Conservation (phyloP, 2,888 invertebrate genomes). For the Gandaritis pyraliata region DNA sequence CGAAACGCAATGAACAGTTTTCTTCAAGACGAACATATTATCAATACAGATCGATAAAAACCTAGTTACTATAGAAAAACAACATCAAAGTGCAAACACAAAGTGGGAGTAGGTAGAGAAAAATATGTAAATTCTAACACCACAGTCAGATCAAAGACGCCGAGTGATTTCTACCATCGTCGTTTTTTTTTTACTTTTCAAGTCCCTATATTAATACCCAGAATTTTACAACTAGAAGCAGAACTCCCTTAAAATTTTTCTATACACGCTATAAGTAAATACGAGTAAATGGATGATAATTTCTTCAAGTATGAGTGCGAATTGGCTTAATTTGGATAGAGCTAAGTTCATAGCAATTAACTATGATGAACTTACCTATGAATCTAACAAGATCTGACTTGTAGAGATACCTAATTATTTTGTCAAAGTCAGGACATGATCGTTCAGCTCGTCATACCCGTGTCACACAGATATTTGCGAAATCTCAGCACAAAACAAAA, state of each 20-base stretch:
- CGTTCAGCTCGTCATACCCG: too few relatives aligned
- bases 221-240: constrained; percentile 10
- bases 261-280: background rate
- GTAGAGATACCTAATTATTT: too few relatives aligned
- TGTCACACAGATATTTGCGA: too few relatives aligned
- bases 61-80: constrained; percentile 49
- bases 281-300: too few relatives aligned
- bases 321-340: too few relatives aligned
- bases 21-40: constrained; percentile 24
- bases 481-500: too few relatives aligned
- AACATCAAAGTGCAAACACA: constrained; percentile 76
- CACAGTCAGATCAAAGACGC: constrained; percentile 72
- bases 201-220: constrained; percentile 35
- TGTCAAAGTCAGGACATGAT: too few relatives aligned
- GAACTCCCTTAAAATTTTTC: constrained; percentile 6
- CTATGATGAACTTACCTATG: too few relatives aligned
- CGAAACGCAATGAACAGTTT: background rate
- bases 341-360: too few relatives aligned
- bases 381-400: too few relatives aligned
- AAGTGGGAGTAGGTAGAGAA: constrained; percentile 60
- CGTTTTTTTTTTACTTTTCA: constrained; percentile 52
- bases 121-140: constrained; percentile 82
- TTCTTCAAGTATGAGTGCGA: too few relatives aligned
- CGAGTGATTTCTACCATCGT: constrained; percentile 55
- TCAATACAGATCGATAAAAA: constrained; percentile 53